Evolutionary conservation across 2,888 invertebrate species (phyloP), one percentile per base, ranked within the genome.

Genomic region (Drosophila parthenogenetica): DNA sequence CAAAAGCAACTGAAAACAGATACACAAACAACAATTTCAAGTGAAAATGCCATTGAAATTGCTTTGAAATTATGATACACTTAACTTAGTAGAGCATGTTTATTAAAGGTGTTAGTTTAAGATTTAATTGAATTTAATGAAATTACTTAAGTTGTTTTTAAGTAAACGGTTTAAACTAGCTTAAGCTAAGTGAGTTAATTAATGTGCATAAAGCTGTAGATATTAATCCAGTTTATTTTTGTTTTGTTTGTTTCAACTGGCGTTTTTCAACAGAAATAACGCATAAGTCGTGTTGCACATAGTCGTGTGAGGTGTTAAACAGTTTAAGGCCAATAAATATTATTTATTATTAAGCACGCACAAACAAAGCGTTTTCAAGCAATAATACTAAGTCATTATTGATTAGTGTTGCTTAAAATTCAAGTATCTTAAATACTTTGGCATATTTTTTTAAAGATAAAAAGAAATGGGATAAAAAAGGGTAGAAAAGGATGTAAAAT

Each of bases 1-100:
- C 63, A 37, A 17, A 5, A 29, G 29, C 37, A 37, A 45, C 53
- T 37, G 19, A 13, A 49, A 58, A 13, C 46, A 17, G 22, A 42
- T 11, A 14, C 29, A 32, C 48, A 55, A 42, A 64, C 62, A 55
- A 39, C 55, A 69, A 43, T 17, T 22, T 60, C 53, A 68, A 74
- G 60, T 69, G 54, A 66, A 63, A 83, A 77, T 81, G 63, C 57
- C 77, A 86, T 77, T 70, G 61, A 74, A 66, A 71, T 49, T 55
- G 63, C 29, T 58, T 49, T 35, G 54, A 67, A 60, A 67, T 68
- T 69, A 60, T 65, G 48, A 50, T 58, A 53, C 53, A 22, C 45
- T 40, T 16, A 25, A 35, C 11, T 32, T 10, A 22, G 8, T 43
- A 39, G 32, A 10, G 32, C 19, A 29, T 29, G 14, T 35, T 32